Base-by-base conservation (phyloP, 2,797 vertebrate genomes). In the Philypnodon macrostomus region DNA sequence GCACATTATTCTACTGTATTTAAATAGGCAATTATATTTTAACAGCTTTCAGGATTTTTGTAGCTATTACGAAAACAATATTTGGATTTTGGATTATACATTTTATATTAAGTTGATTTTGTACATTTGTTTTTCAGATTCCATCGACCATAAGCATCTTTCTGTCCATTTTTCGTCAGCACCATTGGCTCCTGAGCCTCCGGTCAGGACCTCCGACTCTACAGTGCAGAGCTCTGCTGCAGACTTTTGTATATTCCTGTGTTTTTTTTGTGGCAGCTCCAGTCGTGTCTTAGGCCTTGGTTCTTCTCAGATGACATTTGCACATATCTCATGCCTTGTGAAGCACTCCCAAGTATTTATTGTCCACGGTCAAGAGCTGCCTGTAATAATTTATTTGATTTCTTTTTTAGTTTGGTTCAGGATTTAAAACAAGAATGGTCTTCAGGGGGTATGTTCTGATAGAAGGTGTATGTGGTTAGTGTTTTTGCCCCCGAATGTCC, bases 71-170 rank as follows among this genome's bases (percentile, higher is more conserved):
- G 34, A 36, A 35, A 35, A 18, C 1, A 11, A 17, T 36, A 8
- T 36, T 36, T 36, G 36, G n/a, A 23, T 5, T 17, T 21, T 19
- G 17, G 11, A 14, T 16, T 35, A 13, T 17, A 5, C 21, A 39
- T 21, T 10, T 12, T 17, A 13, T 3, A 1, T 19, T n/a, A 16
- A 18, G 2, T 7, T 5, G 13, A 11, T 32, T n/a, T 4, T 35
- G n/a, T 16, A 2, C 16, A n/a, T 60, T 13, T 77, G 19, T 59
- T 61, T 67, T 77, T 19, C 83, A 92, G 90, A 81, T 92, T 90
- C 73, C 90, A 92, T 69, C 89, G 90, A 40, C 90, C 90, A 9
- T 92, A 72, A 86, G 42, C 2, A 1, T 34, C 27, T 42, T 21
- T 4, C 48, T 24, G 40, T 40, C 55, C 36, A 18, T 38, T 64